phyloP scores from a whole-genome alignment of 2,888 invertebrate genomes.

The Odontomyia ornata region DNA sequence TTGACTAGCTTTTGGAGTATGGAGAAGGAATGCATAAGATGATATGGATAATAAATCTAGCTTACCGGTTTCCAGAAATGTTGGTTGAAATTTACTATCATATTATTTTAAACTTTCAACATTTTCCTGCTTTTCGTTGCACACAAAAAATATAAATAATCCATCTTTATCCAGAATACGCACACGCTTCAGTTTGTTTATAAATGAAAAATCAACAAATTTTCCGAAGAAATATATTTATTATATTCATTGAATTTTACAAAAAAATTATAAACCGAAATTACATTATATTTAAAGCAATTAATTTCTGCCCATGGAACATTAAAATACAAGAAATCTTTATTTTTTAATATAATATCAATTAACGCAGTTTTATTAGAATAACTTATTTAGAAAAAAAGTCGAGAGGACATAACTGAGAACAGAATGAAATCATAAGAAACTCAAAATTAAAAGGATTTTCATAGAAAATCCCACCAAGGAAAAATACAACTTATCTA shows the following conservation, averaged over 20 bases:
- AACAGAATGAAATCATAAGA: background rate
- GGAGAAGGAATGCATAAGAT: too few relatives aligned
- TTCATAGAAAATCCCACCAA: conserved; percentile 41
- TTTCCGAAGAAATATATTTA: background rate
- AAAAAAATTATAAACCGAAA: conserved; percentile 11
- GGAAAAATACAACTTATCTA: conserved; percentile 33
- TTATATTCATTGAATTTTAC: conserved; percentile 14
- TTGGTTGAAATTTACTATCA: too few relatives aligned
- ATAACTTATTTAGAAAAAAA: background rate
- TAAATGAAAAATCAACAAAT: background rate
- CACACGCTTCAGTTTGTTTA: too few relatives aligned
- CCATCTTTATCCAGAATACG: too few relatives aligned
- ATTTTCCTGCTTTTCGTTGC: too few relatives aligned
- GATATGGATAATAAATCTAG: too few relatives aligned
- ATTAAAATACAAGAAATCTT: conserved; percentile 9
- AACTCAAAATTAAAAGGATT: conserved; percentile 35
- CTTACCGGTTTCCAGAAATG: too few relatives aligned
- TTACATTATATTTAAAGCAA: background rate
- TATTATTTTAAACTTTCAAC: too few relatives aligned
- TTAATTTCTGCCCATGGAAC: background rate
- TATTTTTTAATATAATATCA: conserved; percentile 18
- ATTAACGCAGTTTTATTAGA: conserved; percentile 30
- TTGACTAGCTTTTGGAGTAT: too few relatives aligned
- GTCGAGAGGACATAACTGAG: background rate
- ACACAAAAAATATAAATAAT: too few relatives aligned